Base-by-base conservation (phyloP, 2,797 vertebrate species). In the Bradypodion ventrale region DNA sequence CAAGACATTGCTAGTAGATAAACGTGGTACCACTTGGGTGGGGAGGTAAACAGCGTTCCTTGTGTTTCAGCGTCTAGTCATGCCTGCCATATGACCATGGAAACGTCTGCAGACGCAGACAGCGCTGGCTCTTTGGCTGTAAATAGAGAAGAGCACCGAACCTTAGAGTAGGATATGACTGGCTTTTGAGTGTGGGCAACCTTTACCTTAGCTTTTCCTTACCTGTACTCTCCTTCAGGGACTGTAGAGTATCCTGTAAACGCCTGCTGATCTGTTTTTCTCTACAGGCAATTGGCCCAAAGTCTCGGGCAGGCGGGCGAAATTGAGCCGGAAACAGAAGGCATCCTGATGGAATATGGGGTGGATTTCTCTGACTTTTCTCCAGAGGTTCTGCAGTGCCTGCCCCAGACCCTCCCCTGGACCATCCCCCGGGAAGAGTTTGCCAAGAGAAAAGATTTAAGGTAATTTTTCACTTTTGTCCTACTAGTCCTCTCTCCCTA, bases 311-410 rank as follows among this genome's bases (percentile, higher is more conserved):
- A 98, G 90, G 98, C 99, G 0, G 99, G 99, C 62, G 98, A 99
- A 87, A 99, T 99, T 0, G 98, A 99, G 88, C 98, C 98, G 0
- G 99, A 99, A 94, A 99, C 99, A 0, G 99, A 99, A 92, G 99
- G 98, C 66, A 98, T 99, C 90, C 95, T 99, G 90, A 97, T 65
- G 0, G 98, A 99, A 83, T 97, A 99, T 0, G 97, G 98, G 2
- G 97, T 99, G 4, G 98, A 99, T 95, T 98, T 97, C 92, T 97
- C 98, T 0, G 98, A 99, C 80, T 99, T 99, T 90, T 89, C 98
- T 3, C 93, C 96, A 0, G 95, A 97, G 81, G 97, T 97, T n/a
- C 92, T 99, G 72, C 94, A 93, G 60, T 99, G 98, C 87, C 97
- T 99, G 46, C 98, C 99, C 15, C 97, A 96, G 75, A 91, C 82